These are phyloP conservation scores for Platerodrilus igneus DNA, from an alignment of 2,888 invertebrate genomes.

Conservation along the genomic window DNA sequence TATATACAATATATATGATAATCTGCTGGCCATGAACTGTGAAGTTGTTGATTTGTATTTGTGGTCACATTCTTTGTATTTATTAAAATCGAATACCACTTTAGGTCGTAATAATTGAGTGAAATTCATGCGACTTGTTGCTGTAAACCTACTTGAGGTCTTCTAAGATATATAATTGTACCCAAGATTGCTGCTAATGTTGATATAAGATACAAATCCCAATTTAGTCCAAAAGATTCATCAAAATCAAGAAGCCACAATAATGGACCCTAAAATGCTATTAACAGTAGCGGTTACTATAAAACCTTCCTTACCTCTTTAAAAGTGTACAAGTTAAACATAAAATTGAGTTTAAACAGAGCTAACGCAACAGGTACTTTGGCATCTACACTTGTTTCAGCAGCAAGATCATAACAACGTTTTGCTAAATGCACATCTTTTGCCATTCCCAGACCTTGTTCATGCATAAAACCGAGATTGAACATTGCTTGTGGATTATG, in stretches of 20 bases:
- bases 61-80: no score
- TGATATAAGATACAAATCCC: constrained; percentile 92
- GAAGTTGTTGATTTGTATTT: no score
- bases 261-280: constrained; percentile 57
- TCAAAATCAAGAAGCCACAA: constrained; percentile 63
- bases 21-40: no score
- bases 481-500: constrained; percentile 97
- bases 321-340: constrained; percentile 68
- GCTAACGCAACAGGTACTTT: constrained; percentile 91
- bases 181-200: constrained; percentile 77
- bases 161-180: constrained; percentile 72
- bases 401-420: constrained; percentile 84
- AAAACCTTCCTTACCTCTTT: constrained; percentile 59
- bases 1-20: not conserved
- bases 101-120: no score
- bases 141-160: constrained; percentile 49
- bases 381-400: constrained; percentile 88
- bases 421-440: constrained; percentile 93
- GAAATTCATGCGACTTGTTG: no score
- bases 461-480: constrained; percentile 99
- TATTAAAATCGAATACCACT: no score
- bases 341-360: constrained; percentile 72
- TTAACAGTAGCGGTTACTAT: not conserved
- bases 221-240: constrained; percentile 74
- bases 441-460: constrained; percentile 89